A percentile compares a stretch with the other conserved stretches of the same genome.
These are phyloP conservation scores for Protobothrops flavoviridis DNA, from an alignment of 2,113 vertebrate species.

Conservation along the genomic window DNA sequence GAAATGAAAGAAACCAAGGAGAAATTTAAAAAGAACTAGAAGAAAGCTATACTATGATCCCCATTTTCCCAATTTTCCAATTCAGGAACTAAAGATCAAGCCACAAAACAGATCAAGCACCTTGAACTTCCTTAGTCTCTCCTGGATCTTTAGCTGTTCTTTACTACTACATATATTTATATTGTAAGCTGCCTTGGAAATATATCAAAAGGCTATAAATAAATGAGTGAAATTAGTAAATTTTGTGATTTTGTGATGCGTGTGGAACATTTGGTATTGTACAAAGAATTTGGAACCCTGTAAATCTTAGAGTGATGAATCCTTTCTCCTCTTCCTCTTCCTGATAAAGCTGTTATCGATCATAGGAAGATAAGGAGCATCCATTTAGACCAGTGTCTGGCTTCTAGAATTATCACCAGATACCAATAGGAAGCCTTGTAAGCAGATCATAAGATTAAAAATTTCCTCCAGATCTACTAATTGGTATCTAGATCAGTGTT, in stretches of 20 bases:
- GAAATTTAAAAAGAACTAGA: background rate
- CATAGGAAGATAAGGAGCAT: too few relatives aligned
- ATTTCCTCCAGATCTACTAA: background rate
- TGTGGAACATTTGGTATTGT: background rate
- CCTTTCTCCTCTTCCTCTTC: background rate
- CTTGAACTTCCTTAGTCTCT: background rate
- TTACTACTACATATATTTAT: background rate
- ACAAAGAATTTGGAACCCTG: background rate
- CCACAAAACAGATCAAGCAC: background rate
- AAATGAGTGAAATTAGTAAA: background rate
- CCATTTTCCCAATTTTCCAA: background rate
- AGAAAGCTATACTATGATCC: background rate
- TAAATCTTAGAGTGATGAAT: background rate
- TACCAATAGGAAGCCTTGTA: background rate
- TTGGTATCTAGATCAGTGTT: background rate
- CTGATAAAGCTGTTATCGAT: background rate
- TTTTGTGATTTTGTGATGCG: background rate
- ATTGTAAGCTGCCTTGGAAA: background rate
- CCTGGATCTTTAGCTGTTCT: background rate
- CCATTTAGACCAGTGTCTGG: background rate
- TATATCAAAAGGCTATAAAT: background rate
- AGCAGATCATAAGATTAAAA: background rate
- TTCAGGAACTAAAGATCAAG: background rate
- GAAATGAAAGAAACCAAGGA: background rate
- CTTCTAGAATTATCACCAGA: background rate